phyloP scores from a whole-genome alignment of 2,888 invertebrate genomes.

The Chesias legatella region DNA sequence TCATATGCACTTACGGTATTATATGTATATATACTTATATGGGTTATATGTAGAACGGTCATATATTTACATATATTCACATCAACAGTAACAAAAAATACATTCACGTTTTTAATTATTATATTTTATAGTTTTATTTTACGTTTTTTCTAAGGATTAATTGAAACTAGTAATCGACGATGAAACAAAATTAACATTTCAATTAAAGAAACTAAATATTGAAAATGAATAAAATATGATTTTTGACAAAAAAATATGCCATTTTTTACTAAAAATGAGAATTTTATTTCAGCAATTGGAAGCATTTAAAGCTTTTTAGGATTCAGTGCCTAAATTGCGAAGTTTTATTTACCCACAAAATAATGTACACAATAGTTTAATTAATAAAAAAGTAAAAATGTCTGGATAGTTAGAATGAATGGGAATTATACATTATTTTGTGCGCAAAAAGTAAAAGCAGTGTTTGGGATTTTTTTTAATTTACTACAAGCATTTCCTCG shows the following conservation, averaged over 20 bases:
- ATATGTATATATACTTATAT: neutral
- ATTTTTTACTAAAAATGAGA: too few species aligned
- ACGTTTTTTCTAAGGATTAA: neutral
- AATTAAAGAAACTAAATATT: too few species aligned
- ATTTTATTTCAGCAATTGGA: neutral
- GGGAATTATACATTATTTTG: too few species aligned
- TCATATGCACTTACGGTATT: neutral
- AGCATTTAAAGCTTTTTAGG: conserved; percentile 1
- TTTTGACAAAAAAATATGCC: neutral
- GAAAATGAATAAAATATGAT: neutral
- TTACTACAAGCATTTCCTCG: too few species aligned
- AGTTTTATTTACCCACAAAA: too few species aligned
- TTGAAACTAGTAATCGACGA: neutral
- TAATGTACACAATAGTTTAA: too few species aligned
- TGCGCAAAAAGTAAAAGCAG: too few species aligned
- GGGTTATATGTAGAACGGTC: conserved; percentile 14
- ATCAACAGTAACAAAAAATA: conserved; percentile 17
- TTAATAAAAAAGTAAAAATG: too few species aligned
- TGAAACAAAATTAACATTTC: neutral
- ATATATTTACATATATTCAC: conserved; percentile 25
- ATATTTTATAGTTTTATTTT: too few species aligned
- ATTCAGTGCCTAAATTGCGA: neutral
- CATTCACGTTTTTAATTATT: conserved; percentile 2
- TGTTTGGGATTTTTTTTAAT: too few species aligned
- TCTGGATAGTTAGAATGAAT: too few species aligned